Conservation (phyloP, 2,113 vertebrate genomes). For the Neofelis nebulosa region DNA sequence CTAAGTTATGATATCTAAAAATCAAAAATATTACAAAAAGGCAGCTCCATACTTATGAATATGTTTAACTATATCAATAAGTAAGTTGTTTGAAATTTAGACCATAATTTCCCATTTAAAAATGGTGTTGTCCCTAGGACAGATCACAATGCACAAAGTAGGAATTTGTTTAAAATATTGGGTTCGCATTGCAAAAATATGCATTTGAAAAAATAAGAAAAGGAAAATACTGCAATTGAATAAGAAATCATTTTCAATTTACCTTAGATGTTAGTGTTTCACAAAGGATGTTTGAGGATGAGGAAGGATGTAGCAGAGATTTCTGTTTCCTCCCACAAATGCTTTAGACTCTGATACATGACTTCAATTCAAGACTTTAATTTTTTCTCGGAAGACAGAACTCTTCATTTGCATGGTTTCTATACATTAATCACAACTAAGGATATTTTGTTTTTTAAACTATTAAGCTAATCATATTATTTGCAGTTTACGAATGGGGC, state of each 20-base stretch:
- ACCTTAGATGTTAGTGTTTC: neutral
- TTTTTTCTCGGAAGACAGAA: neutral
- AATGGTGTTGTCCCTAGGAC: neutral
- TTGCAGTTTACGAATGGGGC: neutral
- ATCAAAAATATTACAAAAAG: neutral
- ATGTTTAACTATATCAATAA: neutral
- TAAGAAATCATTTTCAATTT: conserved; percentile 15
- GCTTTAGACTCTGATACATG: neutral
- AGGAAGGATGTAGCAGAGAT: neutral
- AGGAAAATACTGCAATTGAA: neutral
- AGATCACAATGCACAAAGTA: neutral
- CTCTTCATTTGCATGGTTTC: neutral
- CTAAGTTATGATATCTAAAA: neutral
- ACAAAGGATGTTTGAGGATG: neutral
- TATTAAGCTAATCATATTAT: neutral
- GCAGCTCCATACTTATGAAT: neutral
- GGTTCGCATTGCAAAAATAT: neutral
- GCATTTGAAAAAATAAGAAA: neutral
- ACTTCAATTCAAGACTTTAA: neutral
- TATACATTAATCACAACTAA: neutral
- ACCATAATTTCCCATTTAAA: neutral
- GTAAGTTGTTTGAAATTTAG: neutral
- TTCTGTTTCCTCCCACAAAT: neutral
- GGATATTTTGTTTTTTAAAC: neutral
- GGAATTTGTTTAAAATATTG: neutral